Evolutionary conservation across 1,140 invertebrate genomes (phyloP), one percentile per base, ranked within the genome.

Genomic region (Portunus trituberculatus): DNA sequence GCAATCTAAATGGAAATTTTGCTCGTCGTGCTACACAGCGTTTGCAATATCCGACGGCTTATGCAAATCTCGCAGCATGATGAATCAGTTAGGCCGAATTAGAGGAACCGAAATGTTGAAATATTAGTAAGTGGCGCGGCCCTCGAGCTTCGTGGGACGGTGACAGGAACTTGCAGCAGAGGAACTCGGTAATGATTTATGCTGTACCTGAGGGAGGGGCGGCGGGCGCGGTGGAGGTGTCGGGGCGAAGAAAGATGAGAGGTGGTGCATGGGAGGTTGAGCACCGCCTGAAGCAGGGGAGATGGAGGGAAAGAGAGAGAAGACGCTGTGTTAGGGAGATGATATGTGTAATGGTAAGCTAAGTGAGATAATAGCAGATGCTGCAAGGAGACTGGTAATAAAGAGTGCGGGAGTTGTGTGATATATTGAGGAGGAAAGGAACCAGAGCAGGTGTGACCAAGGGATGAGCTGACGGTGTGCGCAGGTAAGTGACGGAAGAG

Each of bases 1-100:
- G 92, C 92, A 93, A 93, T 93, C 92, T 93, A 93, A 93, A 93
- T 93, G 92, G 82, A 86, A 93, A 93, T 93, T 93, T 93, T 93
- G 92, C 52, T 31, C 45, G 83, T 59, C 32, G 92, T 84, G 92
- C 52, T 87, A 93, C 82, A 93, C 92, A 93, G 92, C 84, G 32
- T 93, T 48, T 93, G 92, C 83, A 93, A 87, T 87, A 93, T 84
- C 82, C 92, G 84, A 87, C 32, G 92, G 92, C 92, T 93, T 93
- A 93, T 93, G 92, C 92, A 93, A 93, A 93, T 93, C 39, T 45
- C 76, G 32, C 32, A 46, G 31, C 92, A 93, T 93, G 92, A 93
- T 87, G 92, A 93, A 93, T 93, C 92, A 87, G 92, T 93, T 93
- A 93, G 92, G 92, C 82, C 46, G 92, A 93, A 93, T 93, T 93